These are phyloP conservation scores for rabbit (Oryctolagus cuniculus) DNA, from an alignment of 2,113 vertebrate genomes.

Conservation along the genomic window mOryCun1.1 NC_091447.1:44392501-44393000, in stretches of 20 bases:
- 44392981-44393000: slow-evolving; percentile 74
- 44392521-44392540: slow-evolving; percentile 91
- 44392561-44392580: slow-evolving; percentile 90
- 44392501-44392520: slow-evolving; percentile 89
- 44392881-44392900: slow-evolving; percentile 88
- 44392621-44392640: slow-evolving; percentile 91
- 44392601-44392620: slow-evolving; percentile 89
- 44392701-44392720: slow-evolving; percentile 93
- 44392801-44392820: slow-evolving; percentile 95
- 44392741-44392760: slow-evolving; percentile 94
- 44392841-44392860: slow-evolving; percentile 94
- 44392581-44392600: slow-evolving; percentile 91
- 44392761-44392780: slow-evolving; percentile 94
- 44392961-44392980: slow-evolving; percentile 85
- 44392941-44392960: slow-evolving; percentile 88
- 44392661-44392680: slow-evolving; percentile 91
- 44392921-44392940: slow-evolving; percentile 87
- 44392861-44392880: slow-evolving; percentile 92
- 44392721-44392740: slow-evolving; percentile 93
- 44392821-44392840: slow-evolving; percentile 92
- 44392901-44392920: slow-evolving; percentile 89
- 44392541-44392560: slow-evolving; percentile 90
- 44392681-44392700: slow-evolving; percentile 90
- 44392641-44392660: slow-evolving; percentile 92
- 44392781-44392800: slow-evolving; percentile 93